Evolutionary conservation across 1,140 invertebrate species (phyloP), one percentile per base, ranked within the genome.

Genomic region (Drosophila ficusphila): DNA sequence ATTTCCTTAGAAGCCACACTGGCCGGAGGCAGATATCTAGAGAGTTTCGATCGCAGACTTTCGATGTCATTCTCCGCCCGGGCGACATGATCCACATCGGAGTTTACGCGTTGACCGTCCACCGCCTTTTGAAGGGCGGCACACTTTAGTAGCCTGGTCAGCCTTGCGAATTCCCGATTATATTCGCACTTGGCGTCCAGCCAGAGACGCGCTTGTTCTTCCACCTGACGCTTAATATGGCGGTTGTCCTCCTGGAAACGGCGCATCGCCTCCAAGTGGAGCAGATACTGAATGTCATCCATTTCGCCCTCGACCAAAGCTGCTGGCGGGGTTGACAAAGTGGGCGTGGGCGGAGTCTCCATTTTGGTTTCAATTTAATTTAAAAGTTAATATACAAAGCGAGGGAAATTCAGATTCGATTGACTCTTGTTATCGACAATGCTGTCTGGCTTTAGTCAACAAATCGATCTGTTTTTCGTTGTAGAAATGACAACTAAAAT

Each of bases 231-330:
- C 3, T 67, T 51, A n/a, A 89, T 29, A 16, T 79, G 71, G 1
- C 49, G 72, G 2, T 31, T 25, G 12, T 86, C 70, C 0, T 90
- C 89, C 0, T n/a, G 31, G n/a, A 71, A 77, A 4, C 89, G 89
- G 8, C 73, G 73, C 3, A 75, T 18, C 3, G 75, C 57, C 33
- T 90, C 89, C 44, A 90, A 12, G n/a, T 89, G 64, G 5, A 90
- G 38, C 21, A 90, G 12, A 31, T 72, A 67, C 8, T 82, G 52
- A 19, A 90, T 76, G 31, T 90, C 89, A 0, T 74, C 69, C 34
- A 75, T 68, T 5, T 8, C 19, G 16, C n/a, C 16, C 2, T 4
- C 39, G 0, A 2, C 1, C 0, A 1, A 44, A 31, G 9, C 2
- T 8, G 18, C 2, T 7, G 12, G 23, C 3, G 23, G 23, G 1